phyloP scores from a whole-genome alignment of 2,888 invertebrate species.

The Apotomis capreana region DNA sequence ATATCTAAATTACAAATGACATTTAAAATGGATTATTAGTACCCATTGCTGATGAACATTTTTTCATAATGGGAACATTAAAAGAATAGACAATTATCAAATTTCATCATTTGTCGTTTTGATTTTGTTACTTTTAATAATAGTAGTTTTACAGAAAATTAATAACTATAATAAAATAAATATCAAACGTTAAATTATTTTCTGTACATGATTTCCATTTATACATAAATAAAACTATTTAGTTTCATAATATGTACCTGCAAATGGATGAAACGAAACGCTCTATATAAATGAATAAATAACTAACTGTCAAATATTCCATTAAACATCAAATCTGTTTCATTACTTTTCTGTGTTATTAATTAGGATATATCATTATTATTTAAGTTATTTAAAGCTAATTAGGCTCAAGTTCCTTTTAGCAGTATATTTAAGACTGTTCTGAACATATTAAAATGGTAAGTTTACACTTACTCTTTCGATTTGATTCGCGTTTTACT shows the following conservation, averaged over 20 bases:
- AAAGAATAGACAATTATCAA: conserved; percentile 21
- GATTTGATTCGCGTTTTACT: conserved; percentile 7
- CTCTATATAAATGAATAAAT: not conserved
- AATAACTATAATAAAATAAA: no score
- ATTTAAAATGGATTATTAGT: not conserved
- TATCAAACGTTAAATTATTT: not conserved
- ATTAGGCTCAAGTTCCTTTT: not conserved
- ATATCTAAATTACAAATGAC: not conserved
- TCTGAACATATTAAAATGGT: conserved; percentile 18
- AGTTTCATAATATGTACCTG: not conserved
- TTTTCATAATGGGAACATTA: conserved; percentile 21
- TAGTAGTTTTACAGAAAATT: not conserved
- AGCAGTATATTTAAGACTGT: not conserved
- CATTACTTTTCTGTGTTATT: not conserved
- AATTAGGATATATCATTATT: conserved; percentile 8
- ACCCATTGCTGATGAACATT: conserved; percentile 10
- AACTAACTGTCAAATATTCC: conserved; percentile 8
- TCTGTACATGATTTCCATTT: not conserved
- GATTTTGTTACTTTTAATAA: not conserved
- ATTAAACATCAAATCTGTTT: not conserved
- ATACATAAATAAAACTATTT: not conserved
- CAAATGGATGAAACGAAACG: conserved; percentile 12
- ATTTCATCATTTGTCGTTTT: not conserved
- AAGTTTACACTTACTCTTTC: conserved; percentile 3
- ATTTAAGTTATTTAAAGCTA: not conserved